These are phyloP conservation scores for Collichthys lucidus DNA, from an alignment of 2,113 vertebrate genomes.

Conservation along the genomic window DNA sequence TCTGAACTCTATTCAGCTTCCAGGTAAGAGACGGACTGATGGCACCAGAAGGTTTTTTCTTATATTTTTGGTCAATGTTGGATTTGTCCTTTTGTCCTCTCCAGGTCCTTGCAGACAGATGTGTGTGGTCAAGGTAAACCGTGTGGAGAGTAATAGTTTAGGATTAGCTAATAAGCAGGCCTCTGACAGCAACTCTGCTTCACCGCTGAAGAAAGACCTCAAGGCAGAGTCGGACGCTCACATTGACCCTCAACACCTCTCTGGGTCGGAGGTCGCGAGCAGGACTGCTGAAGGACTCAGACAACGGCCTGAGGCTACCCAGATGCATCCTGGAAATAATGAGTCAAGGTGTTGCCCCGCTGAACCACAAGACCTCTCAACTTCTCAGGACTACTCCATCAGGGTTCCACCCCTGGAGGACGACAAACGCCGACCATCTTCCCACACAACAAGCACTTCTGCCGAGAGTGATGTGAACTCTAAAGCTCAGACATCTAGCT, in stretches of 20 bases:
- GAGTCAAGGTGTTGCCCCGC: conserved; percentile 45
- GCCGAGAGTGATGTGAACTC: conserved; percentile 36
- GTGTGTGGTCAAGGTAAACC: conserved; percentile 85
- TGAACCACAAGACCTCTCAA: conserved; percentile 57
- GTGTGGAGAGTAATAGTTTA: conserved; percentile 78
- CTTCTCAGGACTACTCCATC: conserved; percentile 53
- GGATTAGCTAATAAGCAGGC: conserved; percentile 50
- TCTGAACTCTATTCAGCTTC: conserved; percentile 57
- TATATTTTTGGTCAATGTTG: background rate
- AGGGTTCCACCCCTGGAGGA: conserved; percentile 39
- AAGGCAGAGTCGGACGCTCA: conserved; percentile 43
- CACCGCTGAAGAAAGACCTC: conserved; percentile 37
- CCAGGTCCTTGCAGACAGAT: conserved; percentile 83
- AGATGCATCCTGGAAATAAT: conserved; percentile 37
- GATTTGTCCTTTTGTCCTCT: conserved; percentile 17
- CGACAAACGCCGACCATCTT: conserved; percentile 24
- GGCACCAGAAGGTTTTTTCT: conserved; percentile 8
- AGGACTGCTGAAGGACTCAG: conserved; percentile 55
- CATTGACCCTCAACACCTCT: conserved; percentile 43
- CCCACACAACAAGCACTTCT: conserved; percentile 46
- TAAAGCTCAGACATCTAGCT: conserved; percentile 24
- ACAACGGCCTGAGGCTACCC: conserved; percentile 44
- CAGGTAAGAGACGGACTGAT: conserved; percentile 70
- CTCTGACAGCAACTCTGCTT: conserved; percentile 30
- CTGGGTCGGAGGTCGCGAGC: conserved; percentile 37